Percentiles rank a stretch among this genome's conserved stretches.
Conservation (phyloP, 2,113 vertebrate genomes). For the Zapus hudsonius region DNA sequence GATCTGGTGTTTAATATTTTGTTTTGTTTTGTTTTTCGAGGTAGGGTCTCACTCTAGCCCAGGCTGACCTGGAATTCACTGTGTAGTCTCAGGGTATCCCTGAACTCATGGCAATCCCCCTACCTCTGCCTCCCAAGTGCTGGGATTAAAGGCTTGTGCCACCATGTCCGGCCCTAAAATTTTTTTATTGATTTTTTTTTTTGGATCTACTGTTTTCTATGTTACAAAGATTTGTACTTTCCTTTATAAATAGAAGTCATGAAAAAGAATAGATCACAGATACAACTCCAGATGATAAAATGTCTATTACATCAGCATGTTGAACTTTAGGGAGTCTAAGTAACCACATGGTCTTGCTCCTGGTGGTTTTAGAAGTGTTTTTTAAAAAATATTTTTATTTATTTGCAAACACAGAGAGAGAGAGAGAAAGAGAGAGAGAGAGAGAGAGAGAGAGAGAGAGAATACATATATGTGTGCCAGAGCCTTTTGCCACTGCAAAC, state of each 20-base stretch:
- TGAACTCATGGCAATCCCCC: not conserved
- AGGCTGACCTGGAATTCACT: no score
- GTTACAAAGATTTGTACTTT: not conserved
- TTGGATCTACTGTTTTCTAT: no score
- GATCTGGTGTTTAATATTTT: not conserved
- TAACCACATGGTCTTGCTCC: not conserved
- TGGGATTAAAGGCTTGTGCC: not conserved
- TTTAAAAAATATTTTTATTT: not conserved
- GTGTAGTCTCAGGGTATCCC: no score
- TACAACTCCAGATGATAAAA: conserved; percentile 35
- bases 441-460: no score
- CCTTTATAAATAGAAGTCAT: not conserved
- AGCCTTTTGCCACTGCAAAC: no score
- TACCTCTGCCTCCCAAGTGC: not conserved
- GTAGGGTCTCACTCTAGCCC: not conserved
- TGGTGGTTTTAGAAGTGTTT: not conserved
- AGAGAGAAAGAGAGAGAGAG: no score
- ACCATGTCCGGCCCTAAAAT: no score
- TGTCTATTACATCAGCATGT: not conserved
- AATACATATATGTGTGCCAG: no score
- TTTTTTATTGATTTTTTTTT: no score
- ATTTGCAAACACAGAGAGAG: no score
- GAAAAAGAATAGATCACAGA: not conserved
- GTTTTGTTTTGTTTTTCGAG: not conserved
- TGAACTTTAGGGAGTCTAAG: not conserved